Base-by-base conservation (phyloP, 2,113 vertebrate species). In the Phaethornis superciliosus region DNA sequence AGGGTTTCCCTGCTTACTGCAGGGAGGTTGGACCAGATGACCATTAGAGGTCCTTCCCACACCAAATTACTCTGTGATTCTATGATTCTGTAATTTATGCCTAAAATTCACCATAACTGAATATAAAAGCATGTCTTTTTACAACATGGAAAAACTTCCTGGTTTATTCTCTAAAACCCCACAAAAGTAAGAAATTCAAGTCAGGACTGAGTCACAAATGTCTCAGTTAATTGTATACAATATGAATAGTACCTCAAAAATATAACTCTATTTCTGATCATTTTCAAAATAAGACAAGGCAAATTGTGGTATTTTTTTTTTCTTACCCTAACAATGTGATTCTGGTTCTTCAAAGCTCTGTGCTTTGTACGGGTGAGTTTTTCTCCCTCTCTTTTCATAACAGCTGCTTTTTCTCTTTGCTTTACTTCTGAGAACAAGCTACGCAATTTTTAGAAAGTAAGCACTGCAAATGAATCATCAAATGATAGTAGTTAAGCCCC, bases 401-500 rank as follows among this genome's bases (percentile, higher is more conserved):
- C 92, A 96, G 92, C 94, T 95, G 92, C 82, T 94, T 96, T 92
- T 95, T 96, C n/a, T 77, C 84, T 94, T 87, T 32, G 35, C 84
- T 52, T 91, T 78, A 88, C 94, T 94, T 94, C 83, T 90, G 81
- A 93, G 85, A 93, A 94, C 85, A 67, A 70, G 60, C 72, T 71
- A 78, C 80, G 95, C 85, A 95, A 94, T 96, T 97, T 97, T 97
- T 96, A 97, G 95, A 95, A 96, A 96, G 95, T 82, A 96, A 27
- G 33, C 60, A 51, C 79, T 83, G 56, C 91, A 93, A 94, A 96
- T 93, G 93, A 97, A 86, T 97, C 95, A 96, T 90, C 95, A 93
- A 96, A 97, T 96, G 92, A 81, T 78, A 95, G 92, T 74, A 96
- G 83, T 88, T 95, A 85, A 95, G 79, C 40, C 78, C 58, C 80